phyloP scores from a whole-genome alignment of 2,797 vertebrate genomes.

The Oryzias dopingdopingensis region DNA sequence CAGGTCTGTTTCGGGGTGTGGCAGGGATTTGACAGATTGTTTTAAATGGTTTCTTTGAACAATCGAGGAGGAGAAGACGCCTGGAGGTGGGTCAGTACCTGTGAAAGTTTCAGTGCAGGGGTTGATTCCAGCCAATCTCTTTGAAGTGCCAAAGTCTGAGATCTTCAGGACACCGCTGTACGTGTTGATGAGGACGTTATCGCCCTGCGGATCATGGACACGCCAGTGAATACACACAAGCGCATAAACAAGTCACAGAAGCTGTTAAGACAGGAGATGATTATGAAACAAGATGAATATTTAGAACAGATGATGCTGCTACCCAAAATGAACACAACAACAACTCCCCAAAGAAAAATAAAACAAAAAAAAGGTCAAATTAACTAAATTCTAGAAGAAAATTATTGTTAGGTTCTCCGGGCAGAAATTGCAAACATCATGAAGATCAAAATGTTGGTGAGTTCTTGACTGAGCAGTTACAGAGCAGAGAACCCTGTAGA shows the following conservation, averaged over 20 bases:
- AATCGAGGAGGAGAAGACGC: neutral
- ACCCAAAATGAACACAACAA: too few species aligned
- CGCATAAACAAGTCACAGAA: neutral
- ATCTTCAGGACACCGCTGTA: constrained; percentile 99
- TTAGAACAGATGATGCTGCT: too few species aligned
- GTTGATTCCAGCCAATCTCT: constrained; percentile 96
- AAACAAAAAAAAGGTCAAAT: too few species aligned
- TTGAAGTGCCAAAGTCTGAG: constrained; percentile 97
- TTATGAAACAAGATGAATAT: too few species aligned
- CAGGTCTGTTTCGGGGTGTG: neutral
- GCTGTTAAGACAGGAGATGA: too few species aligned
- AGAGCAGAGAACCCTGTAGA: too few species aligned
- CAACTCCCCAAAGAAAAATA: too few species aligned
- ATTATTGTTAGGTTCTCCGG: too few species aligned
- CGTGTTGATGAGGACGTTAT: constrained; percentile 98
- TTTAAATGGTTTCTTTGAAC: neutral
- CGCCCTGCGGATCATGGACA: constrained; percentile 79
- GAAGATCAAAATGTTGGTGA: too few species aligned
- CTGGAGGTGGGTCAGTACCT: constrained; percentile 72
- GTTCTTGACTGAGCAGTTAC: too few species aligned
- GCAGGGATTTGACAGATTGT: neutral
- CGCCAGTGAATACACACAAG: constrained; percentile 8
- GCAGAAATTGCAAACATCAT: too few species aligned
- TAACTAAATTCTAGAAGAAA: too few species aligned
- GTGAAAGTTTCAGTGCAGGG: constrained; percentile 98